Evolutionary conservation across 2,888 invertebrate species (phyloP).

Genomic region (Pegoplata infirma): DNA sequence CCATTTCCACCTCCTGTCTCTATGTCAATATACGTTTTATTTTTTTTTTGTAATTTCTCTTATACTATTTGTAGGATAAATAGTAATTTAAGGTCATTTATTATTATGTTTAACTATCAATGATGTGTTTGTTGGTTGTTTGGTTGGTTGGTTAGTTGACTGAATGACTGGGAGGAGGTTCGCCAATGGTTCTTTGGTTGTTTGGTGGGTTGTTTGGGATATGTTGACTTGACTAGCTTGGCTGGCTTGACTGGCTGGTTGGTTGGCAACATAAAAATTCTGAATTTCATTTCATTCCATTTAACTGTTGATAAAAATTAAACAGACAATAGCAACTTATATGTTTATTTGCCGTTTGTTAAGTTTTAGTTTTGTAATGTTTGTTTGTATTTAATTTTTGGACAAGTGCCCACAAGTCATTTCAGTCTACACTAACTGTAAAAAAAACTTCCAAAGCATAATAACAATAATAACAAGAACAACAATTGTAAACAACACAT

Average conservation of each 20-base stretch:
- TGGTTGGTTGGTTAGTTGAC: conserved; percentile 18
- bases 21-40: not conserved
- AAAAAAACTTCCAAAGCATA: not conserved
- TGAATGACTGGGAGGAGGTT: not conserved
- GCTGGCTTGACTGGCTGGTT: too few species aligned
- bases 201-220: not conserved
- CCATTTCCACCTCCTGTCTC: not conserved
- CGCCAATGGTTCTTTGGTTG: too few species aligned
- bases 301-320: conserved; percentile 47
- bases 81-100: conserved; percentile 41
- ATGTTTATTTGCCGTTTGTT: conserved; percentile 25
- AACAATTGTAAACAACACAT: conserved; percentile 3
- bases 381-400: conserved; percentile 32
- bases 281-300: conserved; percentile 11
- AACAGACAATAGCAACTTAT: conserved; percentile 36
- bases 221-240: too few species aligned
- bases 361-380: not conserved
- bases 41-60: not conserved
- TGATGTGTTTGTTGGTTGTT: conserved; percentile 42
- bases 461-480: conserved; percentile 16
- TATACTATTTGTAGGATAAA: not conserved
- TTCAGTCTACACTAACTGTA: conserved; percentile 13
- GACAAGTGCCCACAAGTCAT: conserved; percentile 58
- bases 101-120: conserved; percentile 40
- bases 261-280: conserved; percentile 18